Conservation (phyloP, 2,888 invertebrate species). For the Callyntrura sp. region DNA sequence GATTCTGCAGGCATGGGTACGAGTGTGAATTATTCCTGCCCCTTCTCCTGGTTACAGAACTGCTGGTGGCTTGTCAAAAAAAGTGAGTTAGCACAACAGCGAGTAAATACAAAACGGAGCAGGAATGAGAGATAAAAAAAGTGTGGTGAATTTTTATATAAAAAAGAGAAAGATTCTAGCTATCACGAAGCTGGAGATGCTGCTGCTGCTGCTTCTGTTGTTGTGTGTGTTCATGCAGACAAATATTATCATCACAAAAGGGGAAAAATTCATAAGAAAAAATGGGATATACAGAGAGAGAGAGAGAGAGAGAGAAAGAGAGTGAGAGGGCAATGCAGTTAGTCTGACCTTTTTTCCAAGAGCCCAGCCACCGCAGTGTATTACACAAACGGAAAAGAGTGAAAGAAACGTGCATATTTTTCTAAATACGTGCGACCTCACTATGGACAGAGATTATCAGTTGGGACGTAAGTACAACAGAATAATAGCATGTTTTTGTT, state of each 20-base stretch:
- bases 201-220: not conserved
- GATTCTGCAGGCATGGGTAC: no score
- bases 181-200: no score
- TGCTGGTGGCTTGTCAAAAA: not conserved
- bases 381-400: not conserved
- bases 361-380: not conserved
- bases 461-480: not conserved
- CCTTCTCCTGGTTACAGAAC: not conserved
- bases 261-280: no score
- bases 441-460: not conserved
- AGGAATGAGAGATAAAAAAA: no score
- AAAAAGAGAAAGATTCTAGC: no score
- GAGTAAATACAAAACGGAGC: no score
- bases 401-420: constrained; percentile 35
- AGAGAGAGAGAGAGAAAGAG: no score
- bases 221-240: not conserved
- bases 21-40: no score
- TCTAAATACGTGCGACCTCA: not conserved
- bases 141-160: no score
- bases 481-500: not conserved
- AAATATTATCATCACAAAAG: not conserved
- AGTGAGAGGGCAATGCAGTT: constrained; percentile 43
- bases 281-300: not conserved
- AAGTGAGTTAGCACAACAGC: no score
- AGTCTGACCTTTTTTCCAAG: constrained; percentile 33